Conservation (phyloP, 1,140 invertebrate genomes). For the Trichogramma pretiosum region DNA sequence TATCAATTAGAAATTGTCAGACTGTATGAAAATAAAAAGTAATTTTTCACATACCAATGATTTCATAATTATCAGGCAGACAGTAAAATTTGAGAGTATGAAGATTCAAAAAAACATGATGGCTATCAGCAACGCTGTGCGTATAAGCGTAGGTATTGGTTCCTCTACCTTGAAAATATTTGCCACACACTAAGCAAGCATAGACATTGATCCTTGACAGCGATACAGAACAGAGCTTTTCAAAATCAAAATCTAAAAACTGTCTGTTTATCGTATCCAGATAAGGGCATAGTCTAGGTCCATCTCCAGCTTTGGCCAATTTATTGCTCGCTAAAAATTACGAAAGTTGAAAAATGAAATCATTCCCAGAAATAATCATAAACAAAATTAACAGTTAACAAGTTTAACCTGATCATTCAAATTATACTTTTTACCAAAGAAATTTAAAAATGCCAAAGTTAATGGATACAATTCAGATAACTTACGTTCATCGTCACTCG, state of each 20-base stretch:
- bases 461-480: slow-evolving; percentile 5
- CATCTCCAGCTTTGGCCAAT: slow-evolving; percentile 22
- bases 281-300: slow-evolving; percentile 71
- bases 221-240: slow-evolving; percentile 97
- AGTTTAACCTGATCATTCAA: slow-evolving; percentile 16
- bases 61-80: slow-evolving; percentile 98
- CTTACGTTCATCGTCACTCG: slow-evolving; percentile 30
- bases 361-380: background rate
- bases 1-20: slow-evolving; percentile 5
- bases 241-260: slow-evolving; percentile 99
- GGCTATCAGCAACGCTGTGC: slow-evolving; percentile 92
- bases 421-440: slow-evolving; percentile 11
- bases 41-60: slow-evolving; percentile 91
- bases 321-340: too few species aligned
- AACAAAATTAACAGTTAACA: slow-evolving; percentile 5
- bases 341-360: too few species aligned
- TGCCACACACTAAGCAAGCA: slow-evolving; percentile 98
- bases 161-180: slow-evolving; percentile 98
- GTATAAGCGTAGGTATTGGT: slow-evolving; percentile 98
- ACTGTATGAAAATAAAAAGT: slow-evolving; percentile 19
- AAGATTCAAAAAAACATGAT: slow-evolving; percentile 97
- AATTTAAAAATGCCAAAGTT: background rate
- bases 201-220: slow-evolving; percentile 98
- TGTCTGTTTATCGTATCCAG: slow-evolving; percentile 94
- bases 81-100: slow-evolving; percentile 98